Percentiles rank a stretch among this genome's conserved stretches.
Conservation (phyloP, 2,888 invertebrate species). For the Deilephila elpenor region DNA sequence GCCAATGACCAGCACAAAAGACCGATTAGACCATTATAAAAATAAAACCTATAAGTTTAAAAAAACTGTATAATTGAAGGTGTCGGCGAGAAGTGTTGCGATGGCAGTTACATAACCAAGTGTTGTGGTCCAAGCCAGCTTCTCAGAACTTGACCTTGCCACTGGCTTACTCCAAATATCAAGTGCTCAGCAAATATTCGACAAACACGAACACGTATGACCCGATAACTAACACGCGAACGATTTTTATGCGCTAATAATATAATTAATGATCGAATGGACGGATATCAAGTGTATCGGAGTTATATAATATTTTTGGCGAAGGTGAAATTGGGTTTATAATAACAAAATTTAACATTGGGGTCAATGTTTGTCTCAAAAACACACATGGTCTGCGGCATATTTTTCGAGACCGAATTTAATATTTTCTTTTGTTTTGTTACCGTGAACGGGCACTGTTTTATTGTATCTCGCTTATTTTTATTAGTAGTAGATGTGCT, state of each 20-base stretch:
- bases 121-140: slow-evolving; percentile 53
- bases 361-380: too few species aligned
- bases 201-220: slow-evolving; percentile 15
- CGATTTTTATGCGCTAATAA: background rate
- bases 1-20: background rate
- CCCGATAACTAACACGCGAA: slow-evolving; percentile 20
- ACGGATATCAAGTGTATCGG: background rate
- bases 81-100: slow-evolving; percentile 18
- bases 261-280: slow-evolving; percentile 3
- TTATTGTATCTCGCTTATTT: too few species aligned
- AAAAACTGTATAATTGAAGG: slow-evolving; percentile 9
- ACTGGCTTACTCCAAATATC: slow-evolving; percentile 35
- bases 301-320: too few species aligned
- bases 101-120: slow-evolving; percentile 60
- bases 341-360: too few species aligned
- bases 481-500: too few species aligned
- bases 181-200: slow-evolving; percentile 28
- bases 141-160: slow-evolving; percentile 72
- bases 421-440: too few species aligned
- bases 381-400: too few species aligned
- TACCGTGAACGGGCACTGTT: too few species aligned
- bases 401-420: too few species aligned
- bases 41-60: background rate
- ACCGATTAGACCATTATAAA: background rate
- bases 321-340: too few species aligned